Percentiles rank a stretch among this genome's conserved stretches.
Conservation (phyloP, 2,888 invertebrate genomes). For the Scaeva pyrastri region DNA sequence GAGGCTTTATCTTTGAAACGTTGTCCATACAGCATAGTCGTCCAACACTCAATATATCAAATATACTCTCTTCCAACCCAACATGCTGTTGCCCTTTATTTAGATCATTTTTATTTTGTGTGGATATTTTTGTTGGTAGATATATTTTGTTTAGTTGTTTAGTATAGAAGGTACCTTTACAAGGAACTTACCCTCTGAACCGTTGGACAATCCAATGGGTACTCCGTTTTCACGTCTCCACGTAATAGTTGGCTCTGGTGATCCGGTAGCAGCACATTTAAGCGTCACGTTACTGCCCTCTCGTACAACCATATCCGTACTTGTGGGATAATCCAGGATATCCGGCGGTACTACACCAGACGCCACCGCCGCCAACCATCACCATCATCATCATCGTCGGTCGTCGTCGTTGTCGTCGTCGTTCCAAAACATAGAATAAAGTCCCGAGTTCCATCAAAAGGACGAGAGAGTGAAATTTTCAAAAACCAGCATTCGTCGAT, state of each 20-base stretch:
- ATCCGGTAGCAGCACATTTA: conserved; percentile 94
- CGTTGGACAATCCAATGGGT: conserved; percentile 88
- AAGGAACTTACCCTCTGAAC: conserved; percentile 87
- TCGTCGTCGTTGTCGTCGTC: too few species aligned
- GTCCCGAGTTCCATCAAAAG: conserved; percentile 66
- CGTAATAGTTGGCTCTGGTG: conserved; percentile 93
- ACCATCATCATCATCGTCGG: conserved; percentile 46
- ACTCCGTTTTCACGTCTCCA: conserved; percentile 94
- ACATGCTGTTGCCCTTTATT: conserved; percentile 62
- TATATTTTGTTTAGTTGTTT: conserved; percentile 21
- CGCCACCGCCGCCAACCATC: conserved; percentile 71
- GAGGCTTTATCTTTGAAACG: conserved; percentile 21
- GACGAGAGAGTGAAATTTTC: conserved; percentile 69
- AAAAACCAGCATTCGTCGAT: conserved; percentile 70
- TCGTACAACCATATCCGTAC: conserved; percentile 93
- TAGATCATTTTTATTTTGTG: conserved; percentile 52
- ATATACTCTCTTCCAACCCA: conserved; percentile 23
- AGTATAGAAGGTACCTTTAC: not conserved
- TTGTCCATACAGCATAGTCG: conserved; percentile 31
- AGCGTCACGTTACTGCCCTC: conserved; percentile 95
- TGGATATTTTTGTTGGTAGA: conserved; percentile 6
- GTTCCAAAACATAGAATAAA: conserved; percentile 59
- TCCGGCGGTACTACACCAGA: conserved; percentile 90
- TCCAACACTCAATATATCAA: conserved; percentile 66
- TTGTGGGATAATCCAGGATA: conserved; percentile 93